Evolutionary conservation across 2,888 invertebrate species (phyloP), one percentile per base, ranked within the genome.

Genomic region (Tribolium freemani): DNA sequence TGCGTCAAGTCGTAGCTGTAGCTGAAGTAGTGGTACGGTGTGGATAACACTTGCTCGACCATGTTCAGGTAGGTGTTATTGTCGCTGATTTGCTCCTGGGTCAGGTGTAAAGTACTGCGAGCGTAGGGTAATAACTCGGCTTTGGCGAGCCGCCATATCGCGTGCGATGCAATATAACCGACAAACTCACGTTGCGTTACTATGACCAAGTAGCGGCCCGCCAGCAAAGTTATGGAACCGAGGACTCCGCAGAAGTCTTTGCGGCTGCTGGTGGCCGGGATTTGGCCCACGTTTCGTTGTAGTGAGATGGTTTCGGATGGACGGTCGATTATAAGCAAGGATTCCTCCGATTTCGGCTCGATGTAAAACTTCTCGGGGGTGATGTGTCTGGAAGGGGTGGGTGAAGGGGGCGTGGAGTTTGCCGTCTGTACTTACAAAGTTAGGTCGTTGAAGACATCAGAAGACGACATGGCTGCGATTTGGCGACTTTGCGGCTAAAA

Each of bases 1-100:
- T 98, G 97, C 20, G 96, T 96, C 67, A 99, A 87, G 87, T 99
- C 99, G 83, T 96, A 96, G 0, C 95, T 93, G 81, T 96, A 95
- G 10, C 97, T 98, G 88, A 96, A 99, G 87, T 98, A 99, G 80
- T 95, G 95, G 80, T 93, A 92, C 0, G 96, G 96, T 0, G 95
- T 94, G 45, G 92, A 91, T 64, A 99, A 88, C 0, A 96, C 93
- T 71, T 90, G 89, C 71, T 94, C 93, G 8, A 99, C 83, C 96
- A 99, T 95, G 4, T 91, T 90, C 81, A 97, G 88, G 83, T 98
- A 99, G 3, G 90, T 89, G 74, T 90, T 91, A 87, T 99, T 97
- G 84, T 95, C 93, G 76, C 93, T 90, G 82, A 91, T 90, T 89
- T 96, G 96, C 85, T 93, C 92, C 76, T 91, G 93, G 48, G 92